Evolutionary conservation across 2,888 invertebrate species (phyloP), one percentile per base, ranked within the genome.

Genomic region (Cylloceria caligata): DNA sequence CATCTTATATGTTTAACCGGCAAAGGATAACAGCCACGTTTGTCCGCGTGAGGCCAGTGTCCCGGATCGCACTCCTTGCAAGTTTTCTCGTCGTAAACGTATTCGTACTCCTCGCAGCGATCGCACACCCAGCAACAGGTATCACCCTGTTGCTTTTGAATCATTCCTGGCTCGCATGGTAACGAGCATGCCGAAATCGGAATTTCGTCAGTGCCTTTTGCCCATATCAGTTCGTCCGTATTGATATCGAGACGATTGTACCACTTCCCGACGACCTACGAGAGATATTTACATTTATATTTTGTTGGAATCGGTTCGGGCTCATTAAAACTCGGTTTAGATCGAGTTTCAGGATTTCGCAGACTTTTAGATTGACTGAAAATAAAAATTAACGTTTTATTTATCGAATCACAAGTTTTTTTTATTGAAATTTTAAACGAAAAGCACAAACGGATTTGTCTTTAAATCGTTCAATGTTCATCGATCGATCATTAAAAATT

Each of bases 61-160:
- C 95, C 95, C 24, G 94, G 94, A 0, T 95, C 95, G 86, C 96
- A 96, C 88, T 95, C 95, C 81, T 89, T 92, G 89, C 96, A 96
- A 24, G 95, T 95, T 81, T 95, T 95, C 88, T 95, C 95, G 88
- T 96, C 95, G 86, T 93, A 93, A 4, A 96, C 95, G 87, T 94
- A 95, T 90, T 96, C 96, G 90, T 95, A 95, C 6, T 94, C 94
- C 88, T 95, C 95, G 90, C 97, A 96, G 78, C 94, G 94, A 87
- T 96, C 95, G 90, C 96, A 97, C 24, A 96, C 95, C 97, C 97
- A 96, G 92, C 96, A 96, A 92, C 96, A 96, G 55, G 94, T 94
- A 90, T 95, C 95, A 6, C 95, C 95, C 93, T 95, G 95, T 92
- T 95, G 95, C 90, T 94, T 95, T 88, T 95, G 95, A 82, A 95